These are phyloP conservation scores for Bubo blakistoni DNA, from an alignment of 2,113 vertebrate genomes.

Conservation along the genomic window DNA sequence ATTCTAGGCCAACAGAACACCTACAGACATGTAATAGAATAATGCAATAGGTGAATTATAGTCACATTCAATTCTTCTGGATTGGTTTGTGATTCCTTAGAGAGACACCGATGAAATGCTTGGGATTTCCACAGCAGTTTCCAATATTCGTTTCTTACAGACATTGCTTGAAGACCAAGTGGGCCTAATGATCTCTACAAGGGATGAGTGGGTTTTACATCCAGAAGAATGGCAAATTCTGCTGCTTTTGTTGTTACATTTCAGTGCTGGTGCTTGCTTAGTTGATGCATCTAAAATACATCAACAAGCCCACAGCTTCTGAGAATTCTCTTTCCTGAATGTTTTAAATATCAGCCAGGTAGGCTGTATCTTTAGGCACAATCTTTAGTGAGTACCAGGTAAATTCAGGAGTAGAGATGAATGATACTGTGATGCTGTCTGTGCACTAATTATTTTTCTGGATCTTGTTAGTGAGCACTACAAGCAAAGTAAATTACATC, in stretches of 20 bases:
- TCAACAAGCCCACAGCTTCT: neutral
- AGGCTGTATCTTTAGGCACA: neutral
- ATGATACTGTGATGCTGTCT: neutral
- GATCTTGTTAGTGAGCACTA: neutral
- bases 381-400: neutral
- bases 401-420: neutral
- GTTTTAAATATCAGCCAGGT: neutral
- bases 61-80: neutral
- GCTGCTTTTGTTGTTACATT: neutral
- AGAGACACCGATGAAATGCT: neutral
- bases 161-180: neutral
- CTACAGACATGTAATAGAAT: neutral
- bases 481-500: neutral
- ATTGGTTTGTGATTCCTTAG: neutral
- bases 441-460: neutral
- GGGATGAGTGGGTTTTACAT: neutral
- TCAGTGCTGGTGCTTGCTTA: slow-evolving; percentile 33
- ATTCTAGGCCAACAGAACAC: neutral
- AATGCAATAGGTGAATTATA: neutral
- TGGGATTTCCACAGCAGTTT: neutral
- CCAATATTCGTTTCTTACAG: neutral
- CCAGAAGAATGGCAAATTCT: neutral
- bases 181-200: neutral
- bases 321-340: neutral
- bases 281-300: slow-evolving; percentile 37